Percentiles rank a stretch among this genome's conserved stretches.
phyloP scores from a whole-genome alignment of 64 coral and sea anemone genomes.

The Catalaphyllia jardinei region DNA sequence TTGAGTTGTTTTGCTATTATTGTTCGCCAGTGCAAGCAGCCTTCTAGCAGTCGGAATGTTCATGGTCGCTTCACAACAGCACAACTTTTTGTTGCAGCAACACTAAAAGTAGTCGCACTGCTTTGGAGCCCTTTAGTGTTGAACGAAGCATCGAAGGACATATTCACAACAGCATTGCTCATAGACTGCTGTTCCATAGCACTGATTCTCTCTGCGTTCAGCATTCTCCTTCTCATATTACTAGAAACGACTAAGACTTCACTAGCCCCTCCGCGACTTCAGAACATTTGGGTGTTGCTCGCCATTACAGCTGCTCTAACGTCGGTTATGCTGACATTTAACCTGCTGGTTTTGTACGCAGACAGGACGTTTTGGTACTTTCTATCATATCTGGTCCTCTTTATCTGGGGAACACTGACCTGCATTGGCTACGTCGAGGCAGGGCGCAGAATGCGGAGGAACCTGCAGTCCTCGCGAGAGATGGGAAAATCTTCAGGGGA shows the following conservation, averaged over 20 bases:
- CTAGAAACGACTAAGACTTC: conserved; percentile 33
- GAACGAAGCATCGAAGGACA: not conserved
- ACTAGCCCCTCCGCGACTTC: not conserved
- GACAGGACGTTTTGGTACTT: not conserved
- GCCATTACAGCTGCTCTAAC: not conserved
- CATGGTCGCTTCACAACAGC: conserved; percentile 3
- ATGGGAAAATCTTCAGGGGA: not conserved
- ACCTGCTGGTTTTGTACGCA: not conserved
- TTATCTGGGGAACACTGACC: conserved; percentile 1
- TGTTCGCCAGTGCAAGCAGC: not conserved
- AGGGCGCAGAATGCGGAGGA: conserved; percentile 14
- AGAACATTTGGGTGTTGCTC: conserved; percentile 12
- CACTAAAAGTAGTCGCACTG: not conserved
- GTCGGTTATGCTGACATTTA: not conserved
- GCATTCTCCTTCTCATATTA: conserved; percentile 37
- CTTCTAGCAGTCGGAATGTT: not conserved
- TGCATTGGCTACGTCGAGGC: conserved; percentile 5
- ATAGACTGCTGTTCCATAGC: not conserved
- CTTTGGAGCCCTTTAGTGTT: not conserved
- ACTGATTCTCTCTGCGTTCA: conserved; percentile 12
- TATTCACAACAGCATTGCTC: not conserved
- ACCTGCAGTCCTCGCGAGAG: conserved; percentile 36
- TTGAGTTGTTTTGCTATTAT: not conserved
- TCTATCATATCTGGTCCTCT: not conserved
- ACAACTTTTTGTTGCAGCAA: too few relatives aligned